Base-by-base conservation (phyloP, 2,888 invertebrate species). In the Dorcus parallelipipedus region DNA sequence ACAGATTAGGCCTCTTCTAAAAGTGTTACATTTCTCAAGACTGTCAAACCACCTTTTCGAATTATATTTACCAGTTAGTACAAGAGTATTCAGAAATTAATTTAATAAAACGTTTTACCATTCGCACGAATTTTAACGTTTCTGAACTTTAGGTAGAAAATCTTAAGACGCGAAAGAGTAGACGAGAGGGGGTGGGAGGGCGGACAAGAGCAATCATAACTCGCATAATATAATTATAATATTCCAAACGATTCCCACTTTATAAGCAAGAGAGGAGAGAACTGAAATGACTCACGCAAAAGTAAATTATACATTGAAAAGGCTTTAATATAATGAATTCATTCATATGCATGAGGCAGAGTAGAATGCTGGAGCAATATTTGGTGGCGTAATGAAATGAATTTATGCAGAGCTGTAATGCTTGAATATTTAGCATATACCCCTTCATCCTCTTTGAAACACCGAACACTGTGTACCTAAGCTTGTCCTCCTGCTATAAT, bases 281-380 rank as follows among this genome's bases (percentile, higher is more conserved):
- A 75, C 76, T 81, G 81, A 83, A 83, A 82, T 83, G 83, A 83
- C 82, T 83, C 83, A 82, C 82, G 82, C 82, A 83, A 83, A 83
- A 83, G 83, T 83, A 83, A 83, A 83, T 83, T 83, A 83, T 83
- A 83, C 83, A 83, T 83, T 82, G 83, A 83, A 83, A 82, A 79
- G 82, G 83, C 82, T 83, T 82, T 83, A 82, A 83, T 83, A 83
- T 83, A 83, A 83, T 83, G 83, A 83, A 83, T 82, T 81, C 81
- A 82, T 83, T 82, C 83, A 83, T 83, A 83, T 83, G 83, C 83
- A 83, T 83, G 83, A 83, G 82, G 75, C 76, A 72, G 73, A 76
- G 74, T 73, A 76, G 78, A 77, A 76, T 76, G 77, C 76, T 74
- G 77, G 81, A 82, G 82, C 82, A 83, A 83, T 83, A 82, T 83